Evolutionary conservation across 2,113 vertebrate genomes (phyloP), one percentile per base, ranked within the genome.

Genomic region (Dipodomys spectabilis): DNA sequence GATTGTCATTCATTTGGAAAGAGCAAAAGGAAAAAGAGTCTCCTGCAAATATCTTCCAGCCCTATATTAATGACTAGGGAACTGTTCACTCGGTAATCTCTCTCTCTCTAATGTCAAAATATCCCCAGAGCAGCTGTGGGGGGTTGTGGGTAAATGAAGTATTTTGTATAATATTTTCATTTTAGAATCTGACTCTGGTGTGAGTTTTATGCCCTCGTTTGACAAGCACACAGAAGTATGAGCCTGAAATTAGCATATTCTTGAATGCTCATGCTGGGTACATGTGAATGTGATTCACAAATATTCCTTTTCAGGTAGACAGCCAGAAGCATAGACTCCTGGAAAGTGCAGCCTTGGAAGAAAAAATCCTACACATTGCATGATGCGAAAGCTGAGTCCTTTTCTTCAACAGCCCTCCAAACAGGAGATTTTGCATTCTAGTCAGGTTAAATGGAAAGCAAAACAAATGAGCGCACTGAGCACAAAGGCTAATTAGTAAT

Each of bases 261-360:
- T 95, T 88, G 88, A 93, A 92, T 93, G 77, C 9, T 96, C 91
- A 79, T 93, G 64, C 91, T 97, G 96, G 88, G 93, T 6, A 20
- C 60, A 96, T 95, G 81, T 96, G 92, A 89, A 78, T 71, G 82
- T 97, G 73, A 96, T 94, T 96, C 97, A 96, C 87, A 96, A 94
- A 88, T 80, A 79, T 2, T 45, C 12, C 15, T 64, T 95, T 95
- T 92, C 69, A 92, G 45, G 18, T 2, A 93, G 95, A 23, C 72
- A 88, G 45, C 4, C 19, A 4, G 16, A 88, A 85, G n/a, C 75
- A 65, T 49, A 18, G 0, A 3, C 45, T 27, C 18, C 78, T 73
- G 30, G 19, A 78, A 86, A 11, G 53, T 15, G 39, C 68, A 44
- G 85, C 49, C 85, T 45, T 53, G 39, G 28, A 30, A 13, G 0